These are phyloP conservation scores for Mimas tiliae DNA, from an alignment of 2,888 invertebrate species.

Conservation along the genomic window DNA sequence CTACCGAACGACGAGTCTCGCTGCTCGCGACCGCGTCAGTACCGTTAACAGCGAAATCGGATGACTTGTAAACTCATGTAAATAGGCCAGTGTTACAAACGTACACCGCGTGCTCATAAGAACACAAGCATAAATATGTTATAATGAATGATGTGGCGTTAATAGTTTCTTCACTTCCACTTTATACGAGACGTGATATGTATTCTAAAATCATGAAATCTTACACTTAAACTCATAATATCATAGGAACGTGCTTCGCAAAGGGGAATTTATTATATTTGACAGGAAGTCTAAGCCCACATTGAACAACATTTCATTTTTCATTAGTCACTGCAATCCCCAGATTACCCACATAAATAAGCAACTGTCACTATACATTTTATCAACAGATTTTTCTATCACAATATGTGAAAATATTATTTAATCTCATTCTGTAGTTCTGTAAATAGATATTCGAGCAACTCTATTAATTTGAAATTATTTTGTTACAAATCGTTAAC, in stretches of 20 bases:
- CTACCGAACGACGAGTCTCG: no score
- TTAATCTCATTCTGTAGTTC: no score
- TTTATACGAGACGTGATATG: not conserved
- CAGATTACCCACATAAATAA: not conserved
- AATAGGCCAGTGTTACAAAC: conserved; percentile 69
- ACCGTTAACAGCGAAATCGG: conserved; percentile 79
- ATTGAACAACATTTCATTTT: no score
- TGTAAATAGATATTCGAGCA: no score
- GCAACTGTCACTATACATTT: not conserved
- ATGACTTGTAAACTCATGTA: conserved; percentile 65
- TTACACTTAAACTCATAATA: not conserved
- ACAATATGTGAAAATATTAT: no score
- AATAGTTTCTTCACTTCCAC: not conserved
- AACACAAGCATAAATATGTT: not conserved
- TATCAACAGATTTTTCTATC: not conserved
- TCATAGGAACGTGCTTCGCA: no score
- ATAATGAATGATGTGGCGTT: not conserved
- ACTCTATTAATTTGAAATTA: not conserved
- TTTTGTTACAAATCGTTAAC: conserved; percentile 6
- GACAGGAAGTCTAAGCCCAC: no score
- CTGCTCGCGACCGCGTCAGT: conserved; percentile 38
- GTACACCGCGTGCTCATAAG: conserved; percentile 34
- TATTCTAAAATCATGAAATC: not conserved
- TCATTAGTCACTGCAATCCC: not conserved
- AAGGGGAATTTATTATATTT: no score